Evolutionary conservation across 2,113 vertebrate genomes (phyloP).

Genomic region (Xiphias gladius): DNA sequence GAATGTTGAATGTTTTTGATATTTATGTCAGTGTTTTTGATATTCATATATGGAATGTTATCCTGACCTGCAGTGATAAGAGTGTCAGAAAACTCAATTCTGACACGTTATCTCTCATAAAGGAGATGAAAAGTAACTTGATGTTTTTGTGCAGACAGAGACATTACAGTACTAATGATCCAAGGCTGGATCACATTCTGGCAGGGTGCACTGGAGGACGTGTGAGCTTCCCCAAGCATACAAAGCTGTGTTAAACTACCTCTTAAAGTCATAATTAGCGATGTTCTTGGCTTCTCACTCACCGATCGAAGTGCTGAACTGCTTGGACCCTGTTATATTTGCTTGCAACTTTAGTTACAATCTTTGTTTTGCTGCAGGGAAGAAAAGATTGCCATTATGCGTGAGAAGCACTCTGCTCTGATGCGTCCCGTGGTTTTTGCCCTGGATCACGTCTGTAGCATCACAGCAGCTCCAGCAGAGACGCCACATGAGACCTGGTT

Average conservation of each 20-base stretch:
- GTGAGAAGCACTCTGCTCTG: constrained; percentile 96
- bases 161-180: too few species aligned
- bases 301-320: too few species aligned
- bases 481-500: constrained; percentile 99
- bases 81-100: too few species aligned
- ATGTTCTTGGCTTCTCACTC: not conserved
- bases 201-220: too few species aligned
- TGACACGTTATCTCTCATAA: too few species aligned
- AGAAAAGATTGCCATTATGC: constrained; percentile 98
- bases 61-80: too few species aligned
- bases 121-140: too few species aligned
- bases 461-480: constrained; percentile 93
- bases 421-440: constrained; percentile 99
- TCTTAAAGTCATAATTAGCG: not conserved
- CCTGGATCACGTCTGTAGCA: constrained; percentile 95
- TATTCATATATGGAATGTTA: too few species aligned
- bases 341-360: not conserved
- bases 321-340: not conserved
- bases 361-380: constrained; percentile 83
- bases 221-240: not conserved
- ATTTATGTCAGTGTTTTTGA: too few species aligned
- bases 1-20: too few species aligned
- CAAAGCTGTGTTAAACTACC: not conserved
- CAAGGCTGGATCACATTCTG: too few species aligned
- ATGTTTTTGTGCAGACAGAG: too few species aligned